Conservation (phyloP, 2,797 vertebrate genomes). For the Cyprinella venusta region DNA sequence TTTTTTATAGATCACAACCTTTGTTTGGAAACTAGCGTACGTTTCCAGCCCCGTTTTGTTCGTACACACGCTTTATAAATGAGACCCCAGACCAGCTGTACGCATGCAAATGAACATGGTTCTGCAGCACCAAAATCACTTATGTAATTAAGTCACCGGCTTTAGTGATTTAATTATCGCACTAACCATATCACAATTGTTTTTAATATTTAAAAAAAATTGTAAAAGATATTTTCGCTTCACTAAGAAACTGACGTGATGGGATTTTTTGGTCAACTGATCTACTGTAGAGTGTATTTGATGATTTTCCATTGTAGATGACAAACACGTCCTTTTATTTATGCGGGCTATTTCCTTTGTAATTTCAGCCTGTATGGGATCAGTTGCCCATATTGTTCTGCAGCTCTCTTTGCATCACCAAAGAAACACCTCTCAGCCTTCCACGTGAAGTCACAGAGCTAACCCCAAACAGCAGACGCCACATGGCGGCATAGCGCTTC, state of each 20-base stretch:
- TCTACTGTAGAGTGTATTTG: neutral
- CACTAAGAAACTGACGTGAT: neutral
- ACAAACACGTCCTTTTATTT: neutral
- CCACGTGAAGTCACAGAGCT: slow-evolving; percentile 37
- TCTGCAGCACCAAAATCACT: neutral
- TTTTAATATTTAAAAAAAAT: too few species aligned
- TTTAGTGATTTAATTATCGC: neutral
- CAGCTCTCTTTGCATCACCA: neutral
- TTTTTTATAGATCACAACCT: too few species aligned
- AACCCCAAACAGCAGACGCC: slow-evolving; percentile 57
- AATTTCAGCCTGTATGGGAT: neutral
- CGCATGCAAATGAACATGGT: neutral
- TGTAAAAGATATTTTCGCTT: neutral
- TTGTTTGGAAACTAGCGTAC: too few species aligned
- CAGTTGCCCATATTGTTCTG: neutral
- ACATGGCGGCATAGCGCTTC: slow-evolving; percentile 70
- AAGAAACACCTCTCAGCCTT: neutral
- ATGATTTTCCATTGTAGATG: neutral
- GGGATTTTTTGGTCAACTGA: neutral
- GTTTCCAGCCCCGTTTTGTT: too few species aligned
- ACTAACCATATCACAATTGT: neutral
- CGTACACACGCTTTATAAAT: too few species aligned
- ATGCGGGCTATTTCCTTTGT: neutral
- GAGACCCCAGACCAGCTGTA: neutral
- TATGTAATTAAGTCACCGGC: neutral